Evolutionary conservation across 2,888 invertebrate species (phyloP).

Genomic region (Tribolium freemani): DNA sequence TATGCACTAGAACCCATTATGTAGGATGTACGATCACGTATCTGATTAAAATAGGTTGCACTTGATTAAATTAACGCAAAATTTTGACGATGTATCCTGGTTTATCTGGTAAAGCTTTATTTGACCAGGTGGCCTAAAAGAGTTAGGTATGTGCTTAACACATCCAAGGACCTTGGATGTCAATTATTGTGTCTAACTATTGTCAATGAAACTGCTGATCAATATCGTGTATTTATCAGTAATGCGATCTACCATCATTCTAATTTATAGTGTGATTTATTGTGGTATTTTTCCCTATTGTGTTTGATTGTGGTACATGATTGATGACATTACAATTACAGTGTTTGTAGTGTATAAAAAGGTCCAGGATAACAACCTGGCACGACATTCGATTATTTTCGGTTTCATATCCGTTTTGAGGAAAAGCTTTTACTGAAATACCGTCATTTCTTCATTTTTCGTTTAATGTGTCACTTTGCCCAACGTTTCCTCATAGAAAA

Average conservation of each 20-base stretch:
- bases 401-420: not conserved
- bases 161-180: not conserved
- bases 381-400: not conserved
- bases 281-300: conserved; percentile 16
- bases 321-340: conserved; percentile 13
- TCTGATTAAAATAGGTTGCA: not conserved
- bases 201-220: conserved; percentile 13
- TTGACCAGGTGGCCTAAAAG: too few relatives aligned
- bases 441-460: not conserved
- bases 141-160: not conserved
- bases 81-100: not conserved
- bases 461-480: not conserved
- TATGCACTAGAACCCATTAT: not conserved
- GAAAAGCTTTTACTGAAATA: not conserved
- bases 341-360: not conserved
- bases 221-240: conserved; percentile 14
- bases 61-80: not conserved
- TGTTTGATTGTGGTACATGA: conserved; percentile 11
- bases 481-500: not conserved
- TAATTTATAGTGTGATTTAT: conserved; percentile 24
- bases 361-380: not conserved
- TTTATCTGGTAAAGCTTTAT: too few relatives aligned
- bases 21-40: not conserved
- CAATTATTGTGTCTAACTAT: not conserved
- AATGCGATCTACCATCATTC: conserved; percentile 15